Conservation (phyloP, 2,888 invertebrate genomes). For the Bruchidius siliquastri region DNA sequence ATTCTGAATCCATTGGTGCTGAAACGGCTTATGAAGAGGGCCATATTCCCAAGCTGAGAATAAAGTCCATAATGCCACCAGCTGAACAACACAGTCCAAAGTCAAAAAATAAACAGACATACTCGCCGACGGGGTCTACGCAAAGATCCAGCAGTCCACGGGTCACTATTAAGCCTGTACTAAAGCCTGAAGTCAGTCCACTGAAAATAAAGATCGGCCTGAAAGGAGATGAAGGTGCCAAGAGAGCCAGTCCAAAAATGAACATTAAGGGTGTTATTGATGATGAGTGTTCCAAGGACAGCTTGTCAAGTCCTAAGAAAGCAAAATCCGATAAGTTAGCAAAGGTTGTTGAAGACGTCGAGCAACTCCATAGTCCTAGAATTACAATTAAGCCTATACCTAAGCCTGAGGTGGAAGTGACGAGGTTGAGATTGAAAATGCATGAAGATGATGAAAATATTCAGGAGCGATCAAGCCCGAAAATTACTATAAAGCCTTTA, state of each 20-base stretch:
- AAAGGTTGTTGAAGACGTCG: conserved; percentile 38
- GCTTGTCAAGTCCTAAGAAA: conserved; percentile 37
- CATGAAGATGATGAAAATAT: conserved; percentile 42
- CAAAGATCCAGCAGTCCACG: conserved; percentile 42
- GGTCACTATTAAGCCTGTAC: conserved; percentile 45
- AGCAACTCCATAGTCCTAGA: conserved; percentile 44
- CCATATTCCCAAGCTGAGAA: conserved; percentile 38
- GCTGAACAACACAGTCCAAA: conserved; percentile 45
- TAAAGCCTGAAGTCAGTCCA: conserved; percentile 31
- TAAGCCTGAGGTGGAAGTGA: conserved; percentile 47
- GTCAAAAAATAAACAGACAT: conserved; percentile 31
- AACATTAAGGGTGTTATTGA: conserved; percentile 17
- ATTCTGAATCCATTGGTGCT: conserved; percentile 31
- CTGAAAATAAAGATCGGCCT: conserved; percentile 49
- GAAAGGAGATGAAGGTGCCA: conserved; percentile 33
- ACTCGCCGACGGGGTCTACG: conserved; percentile 32
- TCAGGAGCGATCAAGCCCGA: conserved; percentile 34
- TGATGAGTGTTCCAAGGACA: conserved; percentile 20
- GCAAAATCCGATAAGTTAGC: conserved; percentile 46
- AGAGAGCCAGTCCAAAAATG: conserved; percentile 33
- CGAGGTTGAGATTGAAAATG: conserved; percentile 52
- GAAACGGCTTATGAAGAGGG: conserved; percentile 25
- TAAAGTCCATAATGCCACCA: conserved; percentile 33
- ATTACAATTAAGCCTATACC: conserved; percentile 55
- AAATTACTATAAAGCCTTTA: conserved; percentile 57